Evolutionary conservation across 2,113 vertebrate species (phyloP), one percentile per base, ranked within the genome.

Genomic region (Ptilorrhoa leucosticta): DNA sequence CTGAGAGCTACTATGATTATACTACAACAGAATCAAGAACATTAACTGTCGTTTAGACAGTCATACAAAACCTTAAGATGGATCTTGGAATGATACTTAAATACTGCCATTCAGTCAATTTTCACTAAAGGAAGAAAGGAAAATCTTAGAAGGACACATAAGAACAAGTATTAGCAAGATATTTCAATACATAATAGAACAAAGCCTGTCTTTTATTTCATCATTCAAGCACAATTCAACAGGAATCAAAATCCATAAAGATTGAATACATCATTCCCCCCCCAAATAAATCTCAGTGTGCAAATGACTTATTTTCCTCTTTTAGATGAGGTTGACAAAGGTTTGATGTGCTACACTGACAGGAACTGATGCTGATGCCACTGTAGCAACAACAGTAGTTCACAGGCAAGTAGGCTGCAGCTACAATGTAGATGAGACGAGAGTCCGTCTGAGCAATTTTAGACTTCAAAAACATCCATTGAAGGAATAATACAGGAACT

Each of bases 381-480:
- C 26, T 45, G 21, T 18, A 85, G 17, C 39, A 63, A 42, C 24
- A 9, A 7, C 3, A 78, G 35, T 2, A 57, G 31, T 30, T 73
- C 63, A 73, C 7, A 66, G 26, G 7, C 23, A 72, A 69, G 37
- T 2, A 69, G 12, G 18, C 30, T 53, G 15, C 45, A 73, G 20
- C 11, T 73, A 69, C 22, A 37, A 27, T 0, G 0, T 11, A 70
- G 10, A 12, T 26, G 39, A 76, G 23, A 50, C 1, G 3, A 15
- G 8, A 66, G n/a, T 8, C 64, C 26, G 68, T 54, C 42, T 44
- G 22, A 79, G 9, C 13, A 64, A 75, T 40, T 70, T 66, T 26
- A 75, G 28, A 73, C 42, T 82, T 39, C 33, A 81, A 69, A 84
- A 51, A 45, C 10, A 77, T 15, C 18, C 22, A 33, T 7, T 30